A percentile compares a stretch with the other conserved stretches of the same genome.
Evolutionary conservation across 2,888 invertebrate genomes (phyloP).

Genomic region (Mystacides longicornis): DNA sequence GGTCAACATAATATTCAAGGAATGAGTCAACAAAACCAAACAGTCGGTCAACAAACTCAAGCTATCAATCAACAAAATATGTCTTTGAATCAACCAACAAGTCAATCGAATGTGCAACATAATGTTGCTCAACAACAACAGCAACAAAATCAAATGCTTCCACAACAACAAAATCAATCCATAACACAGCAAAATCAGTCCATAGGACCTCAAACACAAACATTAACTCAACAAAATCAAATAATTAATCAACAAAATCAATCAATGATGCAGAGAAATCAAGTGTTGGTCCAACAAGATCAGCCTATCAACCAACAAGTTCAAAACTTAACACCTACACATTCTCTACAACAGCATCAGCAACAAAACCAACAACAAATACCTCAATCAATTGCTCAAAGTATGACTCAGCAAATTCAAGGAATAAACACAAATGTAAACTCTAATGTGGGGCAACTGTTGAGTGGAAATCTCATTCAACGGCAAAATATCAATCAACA

Average conservation of each 20-base stretch:
- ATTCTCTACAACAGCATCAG: constrained; percentile 30
- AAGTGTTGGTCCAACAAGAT: neutral
- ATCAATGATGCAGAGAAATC: constrained; percentile 5
- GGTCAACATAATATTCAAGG: neutral
- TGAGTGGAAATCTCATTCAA: constrained; percentile 9
- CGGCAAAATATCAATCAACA: constrained; percentile 26
- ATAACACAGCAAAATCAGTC: neutral
- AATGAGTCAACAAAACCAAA: constrained; percentile 4
- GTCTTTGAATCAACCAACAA: constrained; percentile 32
- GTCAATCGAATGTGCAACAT: no score
- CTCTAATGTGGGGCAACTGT: constrained; percentile 14
- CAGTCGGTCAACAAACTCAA: constrained; percentile 31
- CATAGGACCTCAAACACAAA: neutral
- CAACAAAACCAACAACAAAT: constrained; percentile 6
- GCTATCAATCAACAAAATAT: constrained; percentile 33
- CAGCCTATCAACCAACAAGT: constrained; percentile 29
- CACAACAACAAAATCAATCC: neutral
- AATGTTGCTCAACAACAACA: neutral
- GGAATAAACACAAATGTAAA: constrained; percentile 5
- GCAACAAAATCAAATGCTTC: neutral
- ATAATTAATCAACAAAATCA: constrained; percentile 35
- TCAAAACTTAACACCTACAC: constrained; percentile 32
- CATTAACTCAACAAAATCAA: constrained; percentile 34
- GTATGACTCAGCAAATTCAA: constrained; percentile 5
- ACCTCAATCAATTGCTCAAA: neutral